Evolutionary conservation across 2,797 vertebrate genomes (phyloP).

Genomic region (Karalla daura): DNA sequence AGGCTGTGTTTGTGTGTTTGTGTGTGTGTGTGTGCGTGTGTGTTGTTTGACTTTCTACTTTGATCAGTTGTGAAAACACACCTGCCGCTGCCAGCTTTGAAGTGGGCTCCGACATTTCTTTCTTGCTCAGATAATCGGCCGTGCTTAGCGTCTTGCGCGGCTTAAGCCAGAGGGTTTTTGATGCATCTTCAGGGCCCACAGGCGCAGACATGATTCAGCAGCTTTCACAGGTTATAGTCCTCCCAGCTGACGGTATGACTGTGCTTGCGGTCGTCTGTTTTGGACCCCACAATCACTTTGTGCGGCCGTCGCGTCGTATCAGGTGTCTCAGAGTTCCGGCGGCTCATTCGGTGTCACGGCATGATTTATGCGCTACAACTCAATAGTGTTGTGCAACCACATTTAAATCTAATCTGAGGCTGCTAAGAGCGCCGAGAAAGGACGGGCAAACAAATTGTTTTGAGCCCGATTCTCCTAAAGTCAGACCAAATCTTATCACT

Average conservation of each 20-base stretch:
- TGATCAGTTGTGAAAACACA: slow-evolving; percentile 36
- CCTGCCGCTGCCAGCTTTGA: slow-evolving; percentile 30
- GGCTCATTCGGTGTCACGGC: slow-evolving; percentile 5
- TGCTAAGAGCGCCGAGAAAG: neutral
- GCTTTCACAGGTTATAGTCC: slow-evolving; percentile 4
- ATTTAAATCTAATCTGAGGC: slow-evolving; percentile 19
- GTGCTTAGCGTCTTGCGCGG: neutral
- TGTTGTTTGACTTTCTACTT: slow-evolving; percentile 19
- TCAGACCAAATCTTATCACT: neutral
- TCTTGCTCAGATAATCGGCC: slow-evolving; percentile 20
- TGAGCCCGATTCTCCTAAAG: neutral
- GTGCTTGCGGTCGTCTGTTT: neutral
- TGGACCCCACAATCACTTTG: neutral
- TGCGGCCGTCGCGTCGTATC: slow-evolving; percentile 1
- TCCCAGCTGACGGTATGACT: neutral
- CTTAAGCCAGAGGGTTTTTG: slow-evolving; percentile 1
- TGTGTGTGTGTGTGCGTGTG: neutral
- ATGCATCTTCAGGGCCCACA: neutral
- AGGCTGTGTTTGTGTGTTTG: slow-evolving; percentile 7
- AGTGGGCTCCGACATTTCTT: slow-evolving; percentile 13
- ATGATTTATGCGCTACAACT: neutral
- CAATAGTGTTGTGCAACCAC: slow-evolving; percentile 3
- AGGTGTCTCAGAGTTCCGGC: neutral
- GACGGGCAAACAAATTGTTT: neutral
- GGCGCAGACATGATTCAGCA: slow-evolving; percentile 2